Evolutionary conservation across 2,797 vertebrate species (phyloP), one percentile per base, ranked within the genome.

Genomic region (Acipenser oxyrinchus): DNA sequence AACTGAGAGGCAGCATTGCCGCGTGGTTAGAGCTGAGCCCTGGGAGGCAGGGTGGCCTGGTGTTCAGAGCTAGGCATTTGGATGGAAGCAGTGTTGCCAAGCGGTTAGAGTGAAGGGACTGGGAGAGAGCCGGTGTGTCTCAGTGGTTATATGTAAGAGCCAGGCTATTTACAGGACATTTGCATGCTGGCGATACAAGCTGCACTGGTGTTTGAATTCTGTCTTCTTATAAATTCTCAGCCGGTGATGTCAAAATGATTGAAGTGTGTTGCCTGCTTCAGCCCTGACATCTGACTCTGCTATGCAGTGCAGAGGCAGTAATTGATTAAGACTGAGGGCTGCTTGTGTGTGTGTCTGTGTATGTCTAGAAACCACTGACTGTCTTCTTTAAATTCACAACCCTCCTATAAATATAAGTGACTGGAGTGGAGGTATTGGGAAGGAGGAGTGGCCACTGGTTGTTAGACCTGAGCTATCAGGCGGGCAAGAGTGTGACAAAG

Each of bases 111-210:
- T 50, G 68, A 68, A 65, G 69, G 66, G 64, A 57, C 66, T 13
- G 37, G 13, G 55, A 65, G 68, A 2, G 51, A 69, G 69, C 67
- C 67, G 50, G 69, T 51, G 63, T 73, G 78, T 84, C 80, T 87
- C 71, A 77, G 86, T 86, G 81, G 71, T 76, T 76, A 48, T 70
- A 86, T 85, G 86, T 86, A 76, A 81, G 86, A 5, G 37, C 5
- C 37, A 37, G 37, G 37, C 37, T 37, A 37, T 37, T 37, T 37
- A 37, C 37, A 37, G 37, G 37, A 37, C 37, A 37, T 37, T 4
- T 37, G 37, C 37, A 37, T 37, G 37, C 37, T 4, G 37, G 37
- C 37, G 37, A 37, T 37, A 37, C 37, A 37, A 37, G 37, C 5
- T 37, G 37, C 37, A 37, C 37, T 37, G 37, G 37, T 37, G 37